Evolutionary conservation across 2,113 vertebrate genomes (phyloP).

Genomic region (Jacana jacana): DNA sequence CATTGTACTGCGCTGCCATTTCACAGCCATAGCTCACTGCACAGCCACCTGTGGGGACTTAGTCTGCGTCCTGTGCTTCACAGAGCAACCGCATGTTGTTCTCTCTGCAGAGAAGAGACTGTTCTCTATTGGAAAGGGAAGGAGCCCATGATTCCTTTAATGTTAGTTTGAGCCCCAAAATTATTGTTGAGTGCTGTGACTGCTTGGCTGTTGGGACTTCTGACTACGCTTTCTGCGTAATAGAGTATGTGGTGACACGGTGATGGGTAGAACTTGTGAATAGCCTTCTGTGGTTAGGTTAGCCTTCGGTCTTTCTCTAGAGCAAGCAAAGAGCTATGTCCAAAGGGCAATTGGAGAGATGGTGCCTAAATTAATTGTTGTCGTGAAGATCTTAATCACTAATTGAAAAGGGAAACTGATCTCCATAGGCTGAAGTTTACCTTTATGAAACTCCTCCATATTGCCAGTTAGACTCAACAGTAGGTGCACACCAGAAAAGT

Average conservation of each 20-base stretch:
- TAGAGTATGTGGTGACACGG: not conserved
- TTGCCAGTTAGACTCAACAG: not conserved
- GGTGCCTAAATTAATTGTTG: not conserved
- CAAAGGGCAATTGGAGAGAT: not conserved
- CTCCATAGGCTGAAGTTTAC: not conserved
- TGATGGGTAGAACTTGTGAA: not conserved
- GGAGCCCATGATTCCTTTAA: not conserved
- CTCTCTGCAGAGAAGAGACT: not conserved
- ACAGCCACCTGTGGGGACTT: not conserved
- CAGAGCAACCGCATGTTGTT: not conserved
- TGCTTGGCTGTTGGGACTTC: not conserved
- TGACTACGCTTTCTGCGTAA: not conserved
- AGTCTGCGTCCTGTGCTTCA: accelerated
- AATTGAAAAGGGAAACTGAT: not conserved
- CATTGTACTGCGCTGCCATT: not conserved
- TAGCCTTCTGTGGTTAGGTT: not conserved
- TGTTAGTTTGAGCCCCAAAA: not conserved
- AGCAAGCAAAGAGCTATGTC: not conserved
- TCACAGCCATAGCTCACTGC: not conserved
- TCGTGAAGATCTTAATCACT: not conserved
- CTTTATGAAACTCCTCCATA: not conserved
- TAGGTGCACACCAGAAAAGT: not conserved
- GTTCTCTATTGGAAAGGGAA: not conserved
- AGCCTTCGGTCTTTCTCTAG: not conserved
- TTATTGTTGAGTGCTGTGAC: not conserved